Base-by-base conservation (phyloP, 2,797 vertebrate genomes). In the Smutsia temminckii region DNA sequence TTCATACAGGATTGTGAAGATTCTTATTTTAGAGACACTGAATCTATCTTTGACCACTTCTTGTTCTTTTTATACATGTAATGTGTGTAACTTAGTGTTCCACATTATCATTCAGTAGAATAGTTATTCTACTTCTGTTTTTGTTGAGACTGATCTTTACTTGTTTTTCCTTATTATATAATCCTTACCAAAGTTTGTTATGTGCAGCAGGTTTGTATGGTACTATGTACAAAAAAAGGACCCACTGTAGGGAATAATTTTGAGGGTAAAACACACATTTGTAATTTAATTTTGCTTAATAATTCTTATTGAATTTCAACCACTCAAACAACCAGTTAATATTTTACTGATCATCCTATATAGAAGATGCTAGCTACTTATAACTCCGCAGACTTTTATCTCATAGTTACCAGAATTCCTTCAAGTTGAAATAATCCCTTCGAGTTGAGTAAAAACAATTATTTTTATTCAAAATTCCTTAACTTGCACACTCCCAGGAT, bases 201-300 rank as follows among this genome's bases (percentile, higher is more conserved):
- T 21, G 6, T 77, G 6, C 18, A 42, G 2, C 66, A 64, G 79
- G 69, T 75, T 77, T 20, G 3, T 34, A 10, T n/a, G 5, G 42
- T 57, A 87, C 37, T 18, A 32, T 53, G 27, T 25, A 40, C 42
- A 53, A 66, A 68, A 81, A 53, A 84, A 66, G 16, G 8, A 42
- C n/a, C 51, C 85, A 46, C 46, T 46, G 10, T 89, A 21, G 5
- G 23, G 25, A 20, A 64, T 18, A 57, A 83, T 86, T 94, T 94
- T 93, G 37, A 79, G 79, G 32, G 32, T 85, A 88, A 95, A 85
- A 59, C 3, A 59, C 16, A 81, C 5, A 68, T 87, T 69, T 74
- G 18, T 92, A 85, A 57, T 81, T 89, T 42, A 95, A 27, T 83
- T 86, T 89, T 77, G 12, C 68, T 93, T 81, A 85, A 37, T 61